phyloP scores from a whole-genome alignment of 2,888 invertebrate species.

The Mythimna impura region DNA sequence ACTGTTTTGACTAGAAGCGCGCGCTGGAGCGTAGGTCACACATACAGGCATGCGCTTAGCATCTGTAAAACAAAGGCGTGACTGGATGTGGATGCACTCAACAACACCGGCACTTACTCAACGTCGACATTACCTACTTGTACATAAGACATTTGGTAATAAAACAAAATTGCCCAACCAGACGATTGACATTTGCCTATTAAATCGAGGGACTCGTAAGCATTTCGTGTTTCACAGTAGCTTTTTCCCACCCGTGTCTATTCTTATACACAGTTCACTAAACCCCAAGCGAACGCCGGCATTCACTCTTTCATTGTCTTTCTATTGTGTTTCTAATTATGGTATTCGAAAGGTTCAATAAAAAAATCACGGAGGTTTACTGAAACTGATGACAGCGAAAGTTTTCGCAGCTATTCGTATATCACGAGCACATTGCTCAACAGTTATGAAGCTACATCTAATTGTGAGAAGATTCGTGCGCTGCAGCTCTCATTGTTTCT shows the following conservation, averaged over 20 bases:
- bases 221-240: slow-evolving; percentile 70
- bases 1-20: slow-evolving; percentile 15
- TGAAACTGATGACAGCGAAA: slow-evolving; percentile 44
- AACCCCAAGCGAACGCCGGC: no score
- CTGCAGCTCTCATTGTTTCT: slow-evolving; percentile 71
- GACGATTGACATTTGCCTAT: slow-evolving; percentile 86
- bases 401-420: slow-evolving; percentile 60
- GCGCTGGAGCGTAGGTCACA: slow-evolving; percentile 22
- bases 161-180: slow-evolving; percentile 83
- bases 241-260: slow-evolving; percentile 62
- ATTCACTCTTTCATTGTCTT: no score
- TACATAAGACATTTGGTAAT: slow-evolving; percentile 82
- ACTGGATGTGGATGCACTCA: slow-evolving; percentile 74
- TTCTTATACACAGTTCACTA: slow-evolving; percentile 56
- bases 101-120: slow-evolving; percentile 77
- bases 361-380: slow-evolving; percentile 57
- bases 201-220: slow-evolving; percentile 72
- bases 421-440: slow-evolving; percentile 68
- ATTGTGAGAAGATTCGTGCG: slow-evolving; percentile 74
- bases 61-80: slow-evolving; percentile 63
- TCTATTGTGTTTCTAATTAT: no score
- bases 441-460: slow-evolving; percentile 64
- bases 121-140: slow-evolving; percentile 72
- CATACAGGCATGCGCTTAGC: slow-evolving; percentile 30
- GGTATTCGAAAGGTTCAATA: slow-evolving; percentile 36